These are phyloP conservation scores for Stenchaetothrips biformis DNA, from an alignment of 2,888 invertebrate genomes.

Conservation along the genomic window DNA sequence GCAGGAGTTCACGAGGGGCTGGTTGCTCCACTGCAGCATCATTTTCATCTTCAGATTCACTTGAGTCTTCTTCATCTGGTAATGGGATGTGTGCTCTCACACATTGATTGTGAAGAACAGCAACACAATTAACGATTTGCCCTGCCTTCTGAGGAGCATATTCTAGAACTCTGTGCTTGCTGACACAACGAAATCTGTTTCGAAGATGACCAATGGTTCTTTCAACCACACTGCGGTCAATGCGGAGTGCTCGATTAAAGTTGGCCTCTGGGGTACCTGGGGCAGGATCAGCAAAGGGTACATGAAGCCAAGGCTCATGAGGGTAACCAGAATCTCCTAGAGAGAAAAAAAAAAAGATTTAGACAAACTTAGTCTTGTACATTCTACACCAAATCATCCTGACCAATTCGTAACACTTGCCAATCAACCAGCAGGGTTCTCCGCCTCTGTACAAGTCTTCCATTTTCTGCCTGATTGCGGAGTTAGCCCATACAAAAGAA, in stretches of 20 bases:
- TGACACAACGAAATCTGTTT: slow-evolving; percentile 14
- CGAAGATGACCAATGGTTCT: slow-evolving; percentile 17
- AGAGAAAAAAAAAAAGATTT: neutral
- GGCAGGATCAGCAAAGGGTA: slow-evolving; percentile 10
- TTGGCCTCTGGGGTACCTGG: slow-evolving; percentile 17
- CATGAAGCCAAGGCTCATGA: slow-evolving; percentile 9
- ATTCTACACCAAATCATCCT: slow-evolving; percentile 9
- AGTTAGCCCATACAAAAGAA: slow-evolving; percentile 12
- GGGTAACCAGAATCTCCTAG: slow-evolving; percentile 7
- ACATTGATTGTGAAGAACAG: slow-evolving; percentile 9
- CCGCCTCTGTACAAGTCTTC: slow-evolving; percentile 13
- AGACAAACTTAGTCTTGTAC: neutral
- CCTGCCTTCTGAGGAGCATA: slow-evolving; percentile 14
- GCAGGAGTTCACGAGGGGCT: slow-evolving; percentile 3
- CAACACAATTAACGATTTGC: slow-evolving; percentile 1
- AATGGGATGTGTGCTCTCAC: slow-evolving; percentile 17
- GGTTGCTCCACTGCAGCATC: slow-evolving; percentile 9
- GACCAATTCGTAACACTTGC: neutral
- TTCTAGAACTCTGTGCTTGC: slow-evolving; percentile 7
- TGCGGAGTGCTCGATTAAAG: slow-evolving; percentile 10
- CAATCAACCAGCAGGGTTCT: slow-evolving; percentile 7
- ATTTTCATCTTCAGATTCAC: slow-evolving; percentile 17
- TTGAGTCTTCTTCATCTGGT: slow-evolving; percentile 7
- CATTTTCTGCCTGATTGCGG: slow-evolving; percentile 14
- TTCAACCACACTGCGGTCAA: slow-evolving; percentile 13